Evolutionary conservation across 1,140 invertebrate genomes (phyloP).

Genomic region (Bombus vancouverensis): DNA sequence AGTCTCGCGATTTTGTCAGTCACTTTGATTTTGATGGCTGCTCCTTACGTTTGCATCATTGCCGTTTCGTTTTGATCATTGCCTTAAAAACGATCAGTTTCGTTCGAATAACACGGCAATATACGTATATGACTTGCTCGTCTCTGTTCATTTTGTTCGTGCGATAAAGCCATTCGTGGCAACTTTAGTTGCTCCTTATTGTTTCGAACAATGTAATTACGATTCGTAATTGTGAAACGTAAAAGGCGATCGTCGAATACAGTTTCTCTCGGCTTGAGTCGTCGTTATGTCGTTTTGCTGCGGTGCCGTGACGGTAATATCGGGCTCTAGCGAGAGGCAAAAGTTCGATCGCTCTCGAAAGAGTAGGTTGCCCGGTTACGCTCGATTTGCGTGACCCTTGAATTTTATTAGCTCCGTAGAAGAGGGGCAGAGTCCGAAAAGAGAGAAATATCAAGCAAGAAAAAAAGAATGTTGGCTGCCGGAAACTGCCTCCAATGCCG

Average conservation of each 20-base stretch:
- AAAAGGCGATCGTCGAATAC: not conserved
- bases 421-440: not conserved
- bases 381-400: slow-evolving; percentile 72
- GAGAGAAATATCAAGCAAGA: not conserved
- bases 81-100: too few relatives aligned
- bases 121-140: too few relatives aligned
- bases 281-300: not conserved
- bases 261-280: not conserved
- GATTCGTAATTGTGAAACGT: not conserved
- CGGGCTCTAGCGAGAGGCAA: not conserved
- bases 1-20: too few relatives aligned
- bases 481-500: slow-evolving; percentile 65
- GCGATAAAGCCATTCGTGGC: too few relatives aligned
- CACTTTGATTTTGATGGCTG: too few relatives aligned
- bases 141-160: too few relatives aligned
- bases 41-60: too few relatives aligned
- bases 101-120: too few relatives aligned
- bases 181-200: too few relatives aligned
- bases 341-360: slow-evolving; percentile 12
- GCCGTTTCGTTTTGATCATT: too few relatives aligned
- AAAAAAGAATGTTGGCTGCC: slow-evolving; percentile 36
- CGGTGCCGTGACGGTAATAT: not conserved
- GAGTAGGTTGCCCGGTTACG: slow-evolving; percentile 52
- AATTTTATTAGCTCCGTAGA: slow-evolving; percentile 56
- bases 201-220: too few relatives aligned